Conservation (phyloP, 2,113 vertebrate species). For the Casuarius casuarius region DNA sequence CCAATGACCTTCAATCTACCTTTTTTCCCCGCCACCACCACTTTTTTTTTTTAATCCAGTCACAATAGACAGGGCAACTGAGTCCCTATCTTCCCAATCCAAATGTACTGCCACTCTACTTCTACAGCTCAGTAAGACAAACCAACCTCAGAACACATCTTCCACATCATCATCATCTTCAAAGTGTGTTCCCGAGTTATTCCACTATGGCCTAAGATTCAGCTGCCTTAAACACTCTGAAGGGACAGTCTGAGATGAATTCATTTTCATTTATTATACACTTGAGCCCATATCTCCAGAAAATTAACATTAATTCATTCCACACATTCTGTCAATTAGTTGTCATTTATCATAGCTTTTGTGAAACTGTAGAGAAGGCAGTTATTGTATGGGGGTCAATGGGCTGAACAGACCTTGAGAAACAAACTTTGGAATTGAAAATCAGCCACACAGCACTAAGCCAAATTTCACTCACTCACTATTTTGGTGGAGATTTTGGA, state of each 20-base stretch:
- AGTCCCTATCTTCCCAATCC: neutral
- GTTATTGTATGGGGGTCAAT: neutral
- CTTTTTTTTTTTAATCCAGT: neutral
- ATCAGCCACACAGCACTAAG: neutral
- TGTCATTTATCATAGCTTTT: neutral
- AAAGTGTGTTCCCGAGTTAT: neutral
- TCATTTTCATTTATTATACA: neutral
- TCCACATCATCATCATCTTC: neutral
- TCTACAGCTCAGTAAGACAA: neutral
- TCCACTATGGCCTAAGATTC: neutral
- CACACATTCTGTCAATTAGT: constrained; percentile 1
- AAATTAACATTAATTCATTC: constrained; percentile 15
- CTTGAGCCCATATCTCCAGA: neutral
- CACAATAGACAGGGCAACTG: neutral
- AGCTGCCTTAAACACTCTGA: neutral
- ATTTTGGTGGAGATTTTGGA: neutral
- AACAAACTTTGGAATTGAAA: neutral
- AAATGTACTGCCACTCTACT: neutral
- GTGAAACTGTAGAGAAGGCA: neutral
- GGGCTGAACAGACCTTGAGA: neutral
- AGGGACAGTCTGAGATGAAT: neutral
- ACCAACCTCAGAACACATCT: neutral
- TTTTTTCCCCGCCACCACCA: neutral
- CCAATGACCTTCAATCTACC: neutral
- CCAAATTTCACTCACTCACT: neutral